phyloP scores from a whole-genome alignment of 2,888 invertebrate species.

The Dendrolimus pini region DNA sequence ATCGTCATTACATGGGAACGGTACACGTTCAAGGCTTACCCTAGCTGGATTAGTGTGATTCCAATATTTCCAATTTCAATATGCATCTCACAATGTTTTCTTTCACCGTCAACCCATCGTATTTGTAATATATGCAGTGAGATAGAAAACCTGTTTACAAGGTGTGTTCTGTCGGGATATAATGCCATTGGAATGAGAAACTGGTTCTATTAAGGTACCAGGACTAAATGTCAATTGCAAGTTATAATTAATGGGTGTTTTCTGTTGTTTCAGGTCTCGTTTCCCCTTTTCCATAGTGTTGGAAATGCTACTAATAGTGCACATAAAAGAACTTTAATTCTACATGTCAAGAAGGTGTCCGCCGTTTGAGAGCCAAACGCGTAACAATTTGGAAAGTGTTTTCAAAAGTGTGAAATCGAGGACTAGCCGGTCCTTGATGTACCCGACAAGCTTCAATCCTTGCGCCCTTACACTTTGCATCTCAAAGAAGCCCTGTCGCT shows the following conservation, averaged over 20 bases:
- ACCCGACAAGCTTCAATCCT: conserved; percentile 69
- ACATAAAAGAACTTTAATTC: conserved; percentile 57
- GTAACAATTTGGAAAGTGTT: conserved; percentile 58
- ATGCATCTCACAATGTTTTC: no score
- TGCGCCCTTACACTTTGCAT: conserved; percentile 66
- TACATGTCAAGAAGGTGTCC: conserved; percentile 61
- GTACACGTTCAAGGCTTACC: no score
- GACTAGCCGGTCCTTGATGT: conserved; percentile 76
- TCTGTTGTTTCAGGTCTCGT: conserved; percentile 57
- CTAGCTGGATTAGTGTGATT: no score
- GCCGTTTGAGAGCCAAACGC: conserved; percentile 43
- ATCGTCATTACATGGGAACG: no score
- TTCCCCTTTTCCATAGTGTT: conserved; percentile 26
- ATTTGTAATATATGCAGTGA: no score
- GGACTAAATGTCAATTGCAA: no score
- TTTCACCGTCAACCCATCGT: no score
- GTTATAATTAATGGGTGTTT: conserved; percentile 9
- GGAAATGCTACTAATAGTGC: conserved; percentile 57
- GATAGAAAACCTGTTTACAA: no score
- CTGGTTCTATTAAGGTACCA: no score
- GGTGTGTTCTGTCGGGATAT: no score
- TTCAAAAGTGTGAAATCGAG: conserved; percentile 65
- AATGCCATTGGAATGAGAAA: no score
- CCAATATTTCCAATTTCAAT: no score
- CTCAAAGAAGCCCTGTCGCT: conserved; percentile 66